Base-by-base conservation (phyloP, 2,888 invertebrate species). In the Lasioglossum malachurum region DNA sequence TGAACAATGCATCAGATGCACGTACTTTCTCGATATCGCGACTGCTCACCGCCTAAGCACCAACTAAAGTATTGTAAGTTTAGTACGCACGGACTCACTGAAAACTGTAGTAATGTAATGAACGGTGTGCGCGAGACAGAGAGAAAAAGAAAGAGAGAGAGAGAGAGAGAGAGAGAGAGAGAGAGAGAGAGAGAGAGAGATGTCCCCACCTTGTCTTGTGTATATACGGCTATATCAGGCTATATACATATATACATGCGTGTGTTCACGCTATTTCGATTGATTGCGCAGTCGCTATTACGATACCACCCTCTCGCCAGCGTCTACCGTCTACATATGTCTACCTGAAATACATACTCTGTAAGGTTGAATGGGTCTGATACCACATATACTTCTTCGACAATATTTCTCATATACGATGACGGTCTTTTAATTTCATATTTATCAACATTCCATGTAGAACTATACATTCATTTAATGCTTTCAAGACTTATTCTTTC, bases 251-350 rank as follows among this genome's bases (percentile, higher is more conserved):
- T 64, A 44, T 64, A 3, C 23, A 44, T 69, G 69, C 38, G 16
- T 77, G 77, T 38, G n/a, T 53, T 72, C 60, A 27, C 53, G 44
- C 84, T 88, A 83, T 86, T 88, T 86, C 80, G 69, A 86, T 86
- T 82, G 86, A 88, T 88, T 88, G 88, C 88, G 88, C 88, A 88
- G 88, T 78, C 85, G 88, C 88, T 71, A 83, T 83, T 83, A 75
- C 79, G 73, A 69, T 84, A 76, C 64, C 75, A 78, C 82, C 86
- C 82, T 71, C 82, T 79, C 23, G 41, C 14, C 23, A 57, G 72
- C 72, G 44, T n/a, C 38, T 57, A n/a, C n/a, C n/a, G n/a, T n/a
- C n/a, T n/a, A n/a, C n/a, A n/a, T n/a, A n/a, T n/a, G n/a, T n/a
- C 23, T 44, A 49, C 64, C 23, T 75, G 69, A 49, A 60, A 75